phyloP scores from a whole-genome alignment of 2,113 vertebrate species.

The Aldabrachelys gigantea region DNA sequence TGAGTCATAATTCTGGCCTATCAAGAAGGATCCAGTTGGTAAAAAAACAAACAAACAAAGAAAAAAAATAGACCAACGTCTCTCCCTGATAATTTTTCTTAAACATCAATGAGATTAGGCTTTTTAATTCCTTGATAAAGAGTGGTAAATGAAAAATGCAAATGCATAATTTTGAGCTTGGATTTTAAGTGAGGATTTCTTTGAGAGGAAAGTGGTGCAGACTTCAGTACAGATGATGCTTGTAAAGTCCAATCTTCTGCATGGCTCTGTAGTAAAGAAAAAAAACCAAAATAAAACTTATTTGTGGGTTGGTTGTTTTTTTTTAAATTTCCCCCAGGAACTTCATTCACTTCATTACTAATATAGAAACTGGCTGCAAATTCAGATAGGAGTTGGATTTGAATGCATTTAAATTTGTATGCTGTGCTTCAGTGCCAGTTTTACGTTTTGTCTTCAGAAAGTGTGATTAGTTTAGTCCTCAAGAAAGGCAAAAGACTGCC shows the following conservation, averaged over 20 bases:
- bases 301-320: not conserved
- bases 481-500: not conserved
- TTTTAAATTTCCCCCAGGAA: not conserved
- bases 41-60: not conserved
- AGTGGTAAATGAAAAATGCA: not conserved
- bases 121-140: not conserved
- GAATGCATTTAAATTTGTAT: fast-evolving
- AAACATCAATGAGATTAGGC: not conserved
- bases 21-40: not conserved
- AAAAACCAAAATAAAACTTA: not conserved
- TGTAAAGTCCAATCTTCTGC: not conserved
- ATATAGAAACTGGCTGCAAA: not conserved
- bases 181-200: not conserved
- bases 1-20: not conserved
- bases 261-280: not conserved
- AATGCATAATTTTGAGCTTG: not conserved
- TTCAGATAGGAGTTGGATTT: not conserved
- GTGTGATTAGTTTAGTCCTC: not conserved
- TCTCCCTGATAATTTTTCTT: not conserved
- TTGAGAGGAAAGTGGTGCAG: not conserved
- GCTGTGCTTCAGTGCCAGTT: not conserved
- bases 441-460: not conserved
- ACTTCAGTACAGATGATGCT: not conserved
- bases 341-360: fast-evolving
- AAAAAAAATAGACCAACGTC: not conserved